phyloP scores from a whole-genome alignment of 2,888 invertebrate genomes.

The Tenthredo amoena region DNA sequence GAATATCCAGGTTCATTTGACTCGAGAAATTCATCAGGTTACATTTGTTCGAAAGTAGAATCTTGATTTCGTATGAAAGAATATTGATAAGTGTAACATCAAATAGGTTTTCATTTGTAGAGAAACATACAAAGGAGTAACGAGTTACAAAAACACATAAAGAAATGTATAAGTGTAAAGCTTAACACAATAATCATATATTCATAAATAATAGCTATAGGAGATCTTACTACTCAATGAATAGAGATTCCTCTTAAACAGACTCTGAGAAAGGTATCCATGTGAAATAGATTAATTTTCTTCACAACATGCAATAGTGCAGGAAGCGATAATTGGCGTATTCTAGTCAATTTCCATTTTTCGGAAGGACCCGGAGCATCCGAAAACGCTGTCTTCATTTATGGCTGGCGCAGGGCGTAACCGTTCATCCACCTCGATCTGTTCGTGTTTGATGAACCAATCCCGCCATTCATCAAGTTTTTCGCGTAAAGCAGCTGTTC shows the following conservation, averaged over 20 bases:
- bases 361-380: slow-evolving; percentile 67
- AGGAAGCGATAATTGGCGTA: background rate
- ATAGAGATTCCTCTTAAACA: background rate
- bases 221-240: background rate
- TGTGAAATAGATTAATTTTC: background rate
- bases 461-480: slow-evolving; percentile 79
- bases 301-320: background rate
- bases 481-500: slow-evolving; percentile 80
- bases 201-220: background rate
- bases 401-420: slow-evolving; percentile 62
- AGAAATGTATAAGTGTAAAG: background rate
- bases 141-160: background rate
- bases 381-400: slow-evolving; percentile 66
- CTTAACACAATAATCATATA: background rate
- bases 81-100: no score
- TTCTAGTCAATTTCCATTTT: slow-evolving; percentile 66
- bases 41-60: no score
- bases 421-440: slow-evolving; percentile 79
- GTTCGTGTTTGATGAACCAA: slow-evolving; percentile 82
- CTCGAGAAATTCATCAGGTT: no score
- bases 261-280: background rate
- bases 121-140: background rate
- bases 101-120: background rate
- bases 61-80: no score
- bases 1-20: no score